Conservation (phyloP, 2,113 vertebrate species). For the Okapia johnstoni region DNA sequence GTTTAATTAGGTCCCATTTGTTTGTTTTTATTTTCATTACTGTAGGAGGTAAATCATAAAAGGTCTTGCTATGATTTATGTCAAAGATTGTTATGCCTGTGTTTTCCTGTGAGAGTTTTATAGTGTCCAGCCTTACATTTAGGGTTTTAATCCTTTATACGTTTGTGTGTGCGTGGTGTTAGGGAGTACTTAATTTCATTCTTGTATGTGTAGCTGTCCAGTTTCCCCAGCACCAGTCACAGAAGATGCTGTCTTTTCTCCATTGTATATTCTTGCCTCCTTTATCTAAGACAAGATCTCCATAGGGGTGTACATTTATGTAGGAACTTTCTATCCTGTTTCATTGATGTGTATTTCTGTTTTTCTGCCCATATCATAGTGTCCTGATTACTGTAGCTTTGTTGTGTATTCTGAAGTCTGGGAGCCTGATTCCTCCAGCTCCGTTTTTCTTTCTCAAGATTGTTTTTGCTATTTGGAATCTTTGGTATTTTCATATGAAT, state of each 20-base stretch:
- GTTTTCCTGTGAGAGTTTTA: neutral
- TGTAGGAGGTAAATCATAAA: neutral
- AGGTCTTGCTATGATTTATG: neutral
- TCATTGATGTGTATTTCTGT: neutral
- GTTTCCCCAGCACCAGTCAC: neutral
- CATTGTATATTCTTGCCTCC: neutral
- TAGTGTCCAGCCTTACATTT: neutral
- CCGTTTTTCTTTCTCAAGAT: neutral
- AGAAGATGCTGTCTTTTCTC: neutral
- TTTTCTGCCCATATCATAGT: neutral
- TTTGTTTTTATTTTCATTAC: neutral
- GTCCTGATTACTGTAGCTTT: neutral
- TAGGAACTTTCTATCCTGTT: neutral
- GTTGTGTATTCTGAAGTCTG: neutral
- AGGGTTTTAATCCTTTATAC: neutral
- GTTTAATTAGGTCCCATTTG: neutral
- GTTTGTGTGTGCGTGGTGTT: neutral
- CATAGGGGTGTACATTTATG: neutral
- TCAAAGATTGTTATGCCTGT: neutral
- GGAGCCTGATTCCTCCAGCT: neutral
- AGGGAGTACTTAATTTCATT: neutral
- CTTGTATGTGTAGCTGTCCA: neutral
- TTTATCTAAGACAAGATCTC: neutral
- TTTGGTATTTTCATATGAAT: neutral
- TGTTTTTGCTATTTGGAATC: neutral